Evolutionary conservation across 2,797 vertebrate species (phyloP), one percentile per base, ranked within the genome.

Genomic region (Diplodus sargus): DNA sequence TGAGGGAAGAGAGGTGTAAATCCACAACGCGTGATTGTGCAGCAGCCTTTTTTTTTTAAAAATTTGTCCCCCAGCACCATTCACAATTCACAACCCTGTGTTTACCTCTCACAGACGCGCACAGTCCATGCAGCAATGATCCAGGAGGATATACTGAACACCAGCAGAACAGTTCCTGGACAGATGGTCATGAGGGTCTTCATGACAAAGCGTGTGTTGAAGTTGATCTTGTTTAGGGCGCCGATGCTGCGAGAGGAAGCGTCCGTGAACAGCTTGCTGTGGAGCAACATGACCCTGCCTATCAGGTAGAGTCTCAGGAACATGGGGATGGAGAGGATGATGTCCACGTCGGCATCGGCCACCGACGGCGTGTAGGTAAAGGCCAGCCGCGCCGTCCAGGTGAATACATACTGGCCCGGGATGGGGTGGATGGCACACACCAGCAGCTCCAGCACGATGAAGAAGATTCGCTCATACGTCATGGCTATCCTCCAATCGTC

Each of bases 161-260:
- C 97, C 2, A 98, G 94, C 80, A 98, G 95, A 83, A 97, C 97
- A 1, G 97, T 99, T 90, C 97, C 97, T 0, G 97, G 97, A 91
- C 97, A 98, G 92, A 98, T 97, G 94, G 97, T 98, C 97, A 98
- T 98, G 90, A 98, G 97, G 2, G 97, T 98, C 94, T 98, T 99
- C 96, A 98, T 97, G 92, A 98, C 97, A 42, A 98, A 99, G 90
- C 97, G 97, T 0, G 97, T 97, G 95, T 99, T 98, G 95, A 99
- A 98, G 94, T 97, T 98, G 90, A 99, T 97, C 91, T 97, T 97
- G 96, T 97, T 98, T 90, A 99, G 97, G 17, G 97, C 97, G 0
- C 97, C 97, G 28, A 99, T 98, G 94, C 97, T 98, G 91, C 97
- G 97, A 5, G 97, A 97, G 0, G 97, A 98, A 58, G 97, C 97